Base-by-base conservation (phyloP, 2,888 invertebrate species). In the Anoncus sp. region DNA sequence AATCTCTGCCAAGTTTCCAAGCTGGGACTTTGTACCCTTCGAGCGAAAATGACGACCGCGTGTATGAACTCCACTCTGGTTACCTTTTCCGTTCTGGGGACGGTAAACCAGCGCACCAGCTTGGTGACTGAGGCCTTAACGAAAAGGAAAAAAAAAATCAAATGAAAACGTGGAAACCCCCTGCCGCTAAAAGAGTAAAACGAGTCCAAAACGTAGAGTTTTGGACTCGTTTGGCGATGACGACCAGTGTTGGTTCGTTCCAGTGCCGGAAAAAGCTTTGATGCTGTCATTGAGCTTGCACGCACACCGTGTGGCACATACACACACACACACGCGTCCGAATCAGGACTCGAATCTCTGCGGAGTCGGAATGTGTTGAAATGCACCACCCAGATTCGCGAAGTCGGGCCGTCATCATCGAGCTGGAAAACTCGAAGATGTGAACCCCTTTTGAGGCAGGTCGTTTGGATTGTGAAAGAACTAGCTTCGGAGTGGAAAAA, bases 211-310 rank as follows among this genome's bases (percentile, higher is more conserved):
- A 78, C 75, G 62, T 74, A 35, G 59, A 51, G 31, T 51, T 49
- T 73, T 73, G 27, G 65, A 69, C 31, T 73, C 63, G 70, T 80
- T 78, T 75, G 55, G 66, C 51, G 53, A 71, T 16, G 66, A n/a
- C 14, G 49, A 14, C 24, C 14, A 16, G 20, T 51, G 51, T 24
- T n/a, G 40, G 22, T 43, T 18, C 18, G 38, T 27, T 45, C 20
- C 38, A 35, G 27, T 38, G 24, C 40, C 65, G n/a, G 35, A 35
- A 38, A n/a, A 47, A 31, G 49, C 49, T 63, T 35, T 35, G 49
- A 14, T 16, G 22, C 31, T 49, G n/a, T 38, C 49, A n/a, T 35
- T 38, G 49, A 63, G 22, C 35, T 2, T 24, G 6, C 22, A 40
- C 40, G n/a, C 59, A 18, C 4, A 31, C 31, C n/a, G n/a, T n/a